phyloP scores from a whole-genome alignment of 2,113 vertebrate genomes.

The Sialia sialis region DNA sequence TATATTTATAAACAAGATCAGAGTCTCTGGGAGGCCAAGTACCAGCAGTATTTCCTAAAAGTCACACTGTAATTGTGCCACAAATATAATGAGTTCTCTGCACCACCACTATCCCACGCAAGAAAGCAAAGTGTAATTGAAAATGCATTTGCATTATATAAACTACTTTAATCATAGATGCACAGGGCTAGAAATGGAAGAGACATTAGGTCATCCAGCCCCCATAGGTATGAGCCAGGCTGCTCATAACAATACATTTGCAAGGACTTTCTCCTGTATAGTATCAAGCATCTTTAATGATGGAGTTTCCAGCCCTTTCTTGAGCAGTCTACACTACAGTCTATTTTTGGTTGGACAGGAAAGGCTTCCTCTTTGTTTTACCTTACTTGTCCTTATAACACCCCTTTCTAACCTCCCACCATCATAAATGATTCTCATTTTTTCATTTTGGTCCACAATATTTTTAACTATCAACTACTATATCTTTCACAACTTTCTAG shows the following conservation, averaged over 20 bases:
- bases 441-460: neutral
- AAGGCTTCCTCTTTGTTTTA: slow-evolving; percentile 8
- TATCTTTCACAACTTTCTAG: neutral
- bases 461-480: neutral
- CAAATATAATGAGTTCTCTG: slow-evolving; percentile 53
- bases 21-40: neutral
- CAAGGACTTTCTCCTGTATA: neutral
- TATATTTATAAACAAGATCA: neutral
- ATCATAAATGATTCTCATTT: neutral
- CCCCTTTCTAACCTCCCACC: neutral
- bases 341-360: slow-evolving; percentile 5
- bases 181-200: slow-evolving; percentile 42
- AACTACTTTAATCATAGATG: slow-evolving; percentile 51
- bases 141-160: slow-evolving; percentile 45
- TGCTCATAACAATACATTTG: neutral
- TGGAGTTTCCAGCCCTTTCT: neutral
- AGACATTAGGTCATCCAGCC: slow-evolving; percentile 42
- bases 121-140: slow-evolving; percentile 44
- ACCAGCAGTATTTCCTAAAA: slow-evolving; percentile 38
- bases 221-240: neutral
- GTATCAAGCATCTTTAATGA: neutral
- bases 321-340: neutral
- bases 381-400: slow-evolving; percentile 5
- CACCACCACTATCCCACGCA: slow-evolving; percentile 30
- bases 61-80: slow-evolving; percentile 32